Percentiles rank a stretch among this genome's conserved stretches.
These are phyloP conservation scores for Aurelia aurita DNA, from an alignment of 30 jellyfish, hydroid and myxozoan genomes.

Conservation along the genomic window DNA sequence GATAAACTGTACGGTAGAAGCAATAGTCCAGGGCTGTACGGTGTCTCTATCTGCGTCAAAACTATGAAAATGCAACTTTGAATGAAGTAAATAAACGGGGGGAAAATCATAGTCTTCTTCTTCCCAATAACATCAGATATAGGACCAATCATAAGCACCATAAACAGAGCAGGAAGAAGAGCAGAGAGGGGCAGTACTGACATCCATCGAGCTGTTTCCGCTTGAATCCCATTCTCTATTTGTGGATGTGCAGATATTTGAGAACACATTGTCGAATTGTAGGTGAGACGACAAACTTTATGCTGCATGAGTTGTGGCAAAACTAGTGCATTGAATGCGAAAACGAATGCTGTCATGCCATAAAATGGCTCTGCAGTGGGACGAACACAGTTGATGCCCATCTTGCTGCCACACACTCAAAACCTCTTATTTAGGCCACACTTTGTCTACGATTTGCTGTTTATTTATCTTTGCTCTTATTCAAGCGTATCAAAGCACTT, in stretches of 20 bases:
- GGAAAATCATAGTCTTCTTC: constrained; percentile 22
- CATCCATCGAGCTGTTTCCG: constrained; percentile 65
- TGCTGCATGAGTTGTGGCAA: constrained; percentile 65
- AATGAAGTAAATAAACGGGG: constrained; percentile 37
- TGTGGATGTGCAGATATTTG: not conserved
- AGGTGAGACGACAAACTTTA: constrained; percentile 26
- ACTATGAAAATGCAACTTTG: constrained; percentile 40
- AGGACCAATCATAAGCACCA: constrained; percentile 66
- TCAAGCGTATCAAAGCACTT: too few species aligned
- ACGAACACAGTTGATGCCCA: constrained; percentile 42
- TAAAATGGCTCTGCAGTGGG: constrained; percentile 56
- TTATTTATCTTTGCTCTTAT: too few species aligned
- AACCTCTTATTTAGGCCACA: too few species aligned
- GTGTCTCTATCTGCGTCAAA: not conserved
- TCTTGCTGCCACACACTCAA: not conserved
- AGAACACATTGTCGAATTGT: constrained; percentile 50
- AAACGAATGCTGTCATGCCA: constrained; percentile 27
- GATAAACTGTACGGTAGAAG: constrained; percentile 35
- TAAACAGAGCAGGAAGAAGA: constrained; percentile 46
- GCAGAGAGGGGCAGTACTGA: constrained; percentile 58
- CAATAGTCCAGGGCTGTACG: constrained; percentile 54
- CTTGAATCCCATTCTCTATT: constrained; percentile 50
- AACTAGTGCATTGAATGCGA: constrained; percentile 27
- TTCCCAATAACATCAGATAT: constrained; percentile 71
- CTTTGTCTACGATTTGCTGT: too few species aligned